These are phyloP conservation scores for Pachyramphus minor DNA, from an alignment of 2,113 vertebrate genomes.

Conservation along the genomic window DNA sequence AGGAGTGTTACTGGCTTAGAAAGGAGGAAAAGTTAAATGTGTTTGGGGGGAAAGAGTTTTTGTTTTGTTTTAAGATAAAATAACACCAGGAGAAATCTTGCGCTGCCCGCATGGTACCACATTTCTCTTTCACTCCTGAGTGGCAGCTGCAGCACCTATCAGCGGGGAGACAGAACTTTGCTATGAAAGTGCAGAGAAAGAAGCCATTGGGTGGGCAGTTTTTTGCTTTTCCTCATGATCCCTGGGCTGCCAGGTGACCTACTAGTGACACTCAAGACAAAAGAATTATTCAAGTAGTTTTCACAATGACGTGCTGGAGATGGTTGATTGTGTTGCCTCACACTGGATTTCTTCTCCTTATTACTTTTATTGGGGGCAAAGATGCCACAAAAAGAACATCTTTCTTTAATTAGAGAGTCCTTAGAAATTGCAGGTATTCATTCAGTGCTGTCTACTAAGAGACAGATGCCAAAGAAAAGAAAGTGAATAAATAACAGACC, in stretches of 20 bases:
- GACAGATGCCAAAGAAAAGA: constrained; percentile 1
- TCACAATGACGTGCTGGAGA: background rate
- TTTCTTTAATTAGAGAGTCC: background rate
- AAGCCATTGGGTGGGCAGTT: background rate
- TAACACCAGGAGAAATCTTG: background rate
- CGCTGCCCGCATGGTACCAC: background rate
- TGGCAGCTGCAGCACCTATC: background rate
- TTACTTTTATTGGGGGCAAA: constrained; percentile 17
- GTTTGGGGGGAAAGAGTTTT: background rate
- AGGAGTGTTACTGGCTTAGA: background rate
- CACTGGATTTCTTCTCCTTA: constrained; percentile 14
- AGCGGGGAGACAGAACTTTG: background rate
- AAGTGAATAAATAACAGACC: constrained; percentile 20
- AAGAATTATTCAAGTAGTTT: constrained; percentile 62
- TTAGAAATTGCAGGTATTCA: constrained; percentile 24
- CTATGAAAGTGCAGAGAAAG: background rate
- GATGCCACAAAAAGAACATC: background rate
- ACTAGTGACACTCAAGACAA: background rate
- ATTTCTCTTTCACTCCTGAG: background rate
- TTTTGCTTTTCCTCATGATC: background rate
- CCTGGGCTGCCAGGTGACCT: background rate
- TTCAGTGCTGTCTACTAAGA: background rate
- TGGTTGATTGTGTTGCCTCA: constrained; percentile 6
- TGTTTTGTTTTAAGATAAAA: background rate
- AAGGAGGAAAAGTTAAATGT: background rate